Conservation (phyloP, 2,797 vertebrate genomes). For the Peromyscus nudipes region DNA sequence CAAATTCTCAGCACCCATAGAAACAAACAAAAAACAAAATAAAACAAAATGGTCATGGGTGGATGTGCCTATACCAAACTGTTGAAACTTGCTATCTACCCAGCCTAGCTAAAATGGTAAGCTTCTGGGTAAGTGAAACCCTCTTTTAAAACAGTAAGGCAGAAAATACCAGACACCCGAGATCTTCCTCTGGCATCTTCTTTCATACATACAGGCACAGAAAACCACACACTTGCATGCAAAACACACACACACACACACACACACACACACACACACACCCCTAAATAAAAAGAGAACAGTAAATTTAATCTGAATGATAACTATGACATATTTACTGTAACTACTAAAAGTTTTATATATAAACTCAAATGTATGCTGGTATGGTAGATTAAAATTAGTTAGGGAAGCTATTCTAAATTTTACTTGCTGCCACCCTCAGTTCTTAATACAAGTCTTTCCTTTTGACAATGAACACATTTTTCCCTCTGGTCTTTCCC, state of each 20-base stretch:
- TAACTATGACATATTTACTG: not conserved
- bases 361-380: not conserved
- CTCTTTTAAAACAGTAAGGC: not conserved
- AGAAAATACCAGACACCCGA: not conserved
- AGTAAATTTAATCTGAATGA: not conserved
- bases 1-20: not conserved
- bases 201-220: not conserved
- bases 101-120: not conserved
- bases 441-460: slow-evolving; percentile 25
- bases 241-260: not conserved
- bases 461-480: not conserved
- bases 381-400: not conserved
- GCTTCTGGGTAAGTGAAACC: accelerated
- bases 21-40: not conserved
- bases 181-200: not conserved
- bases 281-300: not conserved
- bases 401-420: slow-evolving; percentile 5
- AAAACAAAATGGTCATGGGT: not conserved
- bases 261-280: not conserved
- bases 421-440: not conserved
- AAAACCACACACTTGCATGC: not conserved
- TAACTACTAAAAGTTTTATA: not conserved
- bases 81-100: not conserved
- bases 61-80: not conserved
- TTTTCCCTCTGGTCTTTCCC: not conserved